Conservation (phyloP, 2,113 vertebrate genomes). For the Lanius ludovicianus region DNA sequence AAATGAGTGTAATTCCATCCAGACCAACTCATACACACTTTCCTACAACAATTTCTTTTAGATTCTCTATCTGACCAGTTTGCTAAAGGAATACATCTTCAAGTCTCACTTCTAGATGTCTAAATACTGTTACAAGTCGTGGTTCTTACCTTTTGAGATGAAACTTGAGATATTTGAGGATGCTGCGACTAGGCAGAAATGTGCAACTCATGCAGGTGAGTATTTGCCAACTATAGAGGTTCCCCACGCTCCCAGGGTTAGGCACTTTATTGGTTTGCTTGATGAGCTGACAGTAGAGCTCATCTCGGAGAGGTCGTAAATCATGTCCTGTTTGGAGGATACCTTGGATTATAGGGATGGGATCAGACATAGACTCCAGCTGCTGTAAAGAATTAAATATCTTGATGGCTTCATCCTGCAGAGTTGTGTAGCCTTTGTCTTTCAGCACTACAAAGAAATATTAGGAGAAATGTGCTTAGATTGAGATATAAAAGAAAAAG, state of each 20-base stretch:
- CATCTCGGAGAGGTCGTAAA: constrained; percentile 88
- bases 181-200: constrained; percentile 85
- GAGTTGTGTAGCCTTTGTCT: constrained; percentile 87
- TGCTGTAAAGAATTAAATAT: constrained; percentile 94
- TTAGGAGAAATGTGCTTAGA: neutral
- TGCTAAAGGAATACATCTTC: neutral
- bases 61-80: neutral
- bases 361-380: constrained; percentile 87
- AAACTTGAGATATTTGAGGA: constrained; percentile 93
- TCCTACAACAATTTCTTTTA: neutral
- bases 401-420: constrained; percentile 93
- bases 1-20: neutral
- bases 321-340: constrained; percentile 91
- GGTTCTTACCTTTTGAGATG: constrained; percentile 89
- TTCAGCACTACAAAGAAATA: constrained; percentile 74
- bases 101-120: neutral
- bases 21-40: neutral
- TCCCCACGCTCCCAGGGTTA: constrained; percentile 78
- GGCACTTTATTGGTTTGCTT: constrained; percentile 90
- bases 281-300: constrained; percentile 95
- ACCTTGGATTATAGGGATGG: constrained; percentile 88
- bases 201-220: constrained; percentile 91
- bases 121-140: neutral
- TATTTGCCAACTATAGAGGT: constrained; percentile 90
- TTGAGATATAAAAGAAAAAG: neutral